Percentiles rank a stretch among this genome's conserved stretches.
These are phyloP conservation scores for Salvator merianae DNA, from an alignment of 2,113 vertebrate genomes.

Conservation along the genomic window DNA sequence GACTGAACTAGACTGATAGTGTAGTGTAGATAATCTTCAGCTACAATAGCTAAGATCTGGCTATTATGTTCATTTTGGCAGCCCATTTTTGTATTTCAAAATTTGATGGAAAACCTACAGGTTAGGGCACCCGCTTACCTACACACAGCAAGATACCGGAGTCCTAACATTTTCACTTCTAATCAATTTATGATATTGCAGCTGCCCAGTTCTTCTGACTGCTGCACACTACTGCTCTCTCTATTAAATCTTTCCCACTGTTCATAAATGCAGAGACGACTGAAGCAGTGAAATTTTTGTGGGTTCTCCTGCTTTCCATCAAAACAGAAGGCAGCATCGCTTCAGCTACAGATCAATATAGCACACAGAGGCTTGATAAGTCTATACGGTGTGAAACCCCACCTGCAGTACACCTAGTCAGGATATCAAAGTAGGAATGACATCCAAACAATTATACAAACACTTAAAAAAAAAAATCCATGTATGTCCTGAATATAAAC, in stretches of 20 bases:
- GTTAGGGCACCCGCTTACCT: constrained; percentile 34
- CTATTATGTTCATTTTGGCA: constrained; percentile 55
- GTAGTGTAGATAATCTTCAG: constrained; percentile 53
- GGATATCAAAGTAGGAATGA: neutral
- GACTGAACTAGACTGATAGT: constrained; percentile 26
- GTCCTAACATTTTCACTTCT: constrained; percentile 59
- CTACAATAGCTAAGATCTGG: constrained; percentile 54
- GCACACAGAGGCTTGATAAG: neutral
- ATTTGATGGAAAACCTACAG: constrained; percentile 54
- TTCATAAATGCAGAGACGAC: constrained; percentile 53
- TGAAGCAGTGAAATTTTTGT: constrained; percentile 32
- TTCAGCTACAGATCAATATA: constrained; percentile 13
- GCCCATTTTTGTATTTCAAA: constrained; percentile 45
- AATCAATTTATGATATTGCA: constrained; percentile 49
- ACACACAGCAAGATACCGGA: constrained; percentile 30
- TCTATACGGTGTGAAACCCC: neutral
- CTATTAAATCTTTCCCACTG: constrained; percentile 57
- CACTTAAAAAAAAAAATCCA: neutral
- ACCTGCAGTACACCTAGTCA: neutral
- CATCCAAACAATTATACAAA: neutral
- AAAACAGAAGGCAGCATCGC: constrained; percentile 24
- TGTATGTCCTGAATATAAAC: neutral
- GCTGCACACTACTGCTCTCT: constrained; percentile 27
- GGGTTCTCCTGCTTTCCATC: constrained; percentile 48
- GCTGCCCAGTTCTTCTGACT: constrained; percentile 34